Percentiles rank a stretch among this genome's conserved stretches.
phyloP scores from a whole-genome alignment of 1,140 invertebrate species.

The Drosophila erecta region DNA sequence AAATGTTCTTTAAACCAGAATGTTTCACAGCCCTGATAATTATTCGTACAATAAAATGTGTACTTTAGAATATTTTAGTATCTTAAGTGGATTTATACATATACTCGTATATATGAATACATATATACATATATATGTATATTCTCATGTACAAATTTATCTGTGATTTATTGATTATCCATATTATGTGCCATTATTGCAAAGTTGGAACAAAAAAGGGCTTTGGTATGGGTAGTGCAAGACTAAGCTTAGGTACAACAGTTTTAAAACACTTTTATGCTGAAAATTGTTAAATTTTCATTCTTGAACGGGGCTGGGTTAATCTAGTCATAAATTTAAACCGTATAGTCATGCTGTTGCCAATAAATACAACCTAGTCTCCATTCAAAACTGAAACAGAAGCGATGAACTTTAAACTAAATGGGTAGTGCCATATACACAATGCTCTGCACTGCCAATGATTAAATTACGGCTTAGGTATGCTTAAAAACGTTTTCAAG shows the following conservation, averaged over 20 bases:
- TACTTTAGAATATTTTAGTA: no score
- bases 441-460: conserved; percentile 46
- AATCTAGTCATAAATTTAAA: conserved; percentile 38
- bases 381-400: conserved; percentile 73
- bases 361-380: conserved; percentile 52
- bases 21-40: no score
- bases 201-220: conserved; percentile 4
- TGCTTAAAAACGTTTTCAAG: conserved; percentile 2
- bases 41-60: no score
- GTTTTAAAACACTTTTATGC: conserved; percentile 8
- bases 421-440: conserved; percentile 61
- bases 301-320: conserved; percentile 56
- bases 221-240: conserved; percentile 24
- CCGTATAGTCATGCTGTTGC: conserved; percentile 54
- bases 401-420: conserved; percentile 66
- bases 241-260: conserved; percentile 37
- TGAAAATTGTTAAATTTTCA: conserved; percentile 40
- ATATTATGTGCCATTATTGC: background rate
- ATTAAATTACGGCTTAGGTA: conserved; percentile 19
- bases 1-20: no score
- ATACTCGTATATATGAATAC: no score
- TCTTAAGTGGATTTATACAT: no score
- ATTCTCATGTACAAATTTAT: background rate
- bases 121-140: no score
- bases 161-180: background rate